phyloP scores from a whole-genome alignment of 2,113 vertebrate species.

The Glaucomys volans region DNA sequence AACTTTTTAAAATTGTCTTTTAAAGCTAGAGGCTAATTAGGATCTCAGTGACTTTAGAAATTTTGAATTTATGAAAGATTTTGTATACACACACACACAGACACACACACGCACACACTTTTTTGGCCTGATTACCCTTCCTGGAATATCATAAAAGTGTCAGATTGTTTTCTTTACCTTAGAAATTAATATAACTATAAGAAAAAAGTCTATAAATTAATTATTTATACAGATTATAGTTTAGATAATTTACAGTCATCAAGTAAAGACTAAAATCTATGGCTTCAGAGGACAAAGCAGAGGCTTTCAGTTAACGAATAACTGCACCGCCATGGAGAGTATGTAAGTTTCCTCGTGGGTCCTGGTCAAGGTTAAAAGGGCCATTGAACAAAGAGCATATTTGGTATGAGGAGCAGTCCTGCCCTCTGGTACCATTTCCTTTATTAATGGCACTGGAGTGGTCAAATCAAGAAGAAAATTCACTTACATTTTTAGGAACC shows the following conservation, averaged over 20 bases:
- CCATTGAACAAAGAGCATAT: not conserved
- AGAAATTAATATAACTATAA: slow-evolving; percentile 4
- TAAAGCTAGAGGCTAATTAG: not conserved
- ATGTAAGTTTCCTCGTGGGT: not conserved
- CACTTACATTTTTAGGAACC: not conserved
- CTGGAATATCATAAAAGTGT: not conserved
- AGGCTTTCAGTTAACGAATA: not conserved
- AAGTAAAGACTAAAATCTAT: not conserved
- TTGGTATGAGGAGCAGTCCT: not conserved
- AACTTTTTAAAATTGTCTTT: not conserved
- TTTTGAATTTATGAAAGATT: not conserved
- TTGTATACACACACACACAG: not conserved
- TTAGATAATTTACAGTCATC: slow-evolving; percentile 10
- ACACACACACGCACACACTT: not conserved
- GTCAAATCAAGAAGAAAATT: not conserved
- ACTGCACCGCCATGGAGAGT: not conserved
- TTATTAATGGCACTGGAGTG: not conserved
- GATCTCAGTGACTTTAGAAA: not conserved
- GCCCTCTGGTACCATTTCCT: not conserved
- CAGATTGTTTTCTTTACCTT: not conserved
- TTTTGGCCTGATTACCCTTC: not conserved
- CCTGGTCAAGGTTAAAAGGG: not conserved
- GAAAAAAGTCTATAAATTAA: slow-evolving; percentile 45
- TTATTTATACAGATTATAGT: slow-evolving; percentile 55
- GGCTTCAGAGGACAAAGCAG: slow-evolving; percentile 16